Percentiles rank a stretch among this genome's conserved stretches.
Evolutionary conservation across 2,113 vertebrate species (phyloP).

Genomic region (Mesitornis unicolor): DNA sequence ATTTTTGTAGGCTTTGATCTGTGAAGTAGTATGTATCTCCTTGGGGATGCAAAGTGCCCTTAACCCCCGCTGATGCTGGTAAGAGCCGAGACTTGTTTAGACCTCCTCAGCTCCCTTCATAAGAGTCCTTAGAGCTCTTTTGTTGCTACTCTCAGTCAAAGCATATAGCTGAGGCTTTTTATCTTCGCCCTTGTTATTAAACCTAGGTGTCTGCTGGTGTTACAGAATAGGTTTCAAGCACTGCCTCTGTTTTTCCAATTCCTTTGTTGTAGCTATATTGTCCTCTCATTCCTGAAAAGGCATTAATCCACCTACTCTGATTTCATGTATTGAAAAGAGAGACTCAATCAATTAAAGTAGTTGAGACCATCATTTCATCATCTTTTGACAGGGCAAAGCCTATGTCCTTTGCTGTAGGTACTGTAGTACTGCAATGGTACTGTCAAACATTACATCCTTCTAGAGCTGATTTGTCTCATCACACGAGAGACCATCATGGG

Average conservation of each 20-base stretch:
- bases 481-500: not conserved
- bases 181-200: not conserved
- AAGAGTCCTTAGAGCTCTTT: not conserved
- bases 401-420: not conserved
- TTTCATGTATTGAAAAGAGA: constrained; percentile 44
- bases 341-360: constrained; percentile 35
- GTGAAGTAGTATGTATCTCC: not conserved
- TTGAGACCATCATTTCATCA: constrained; percentile 4
- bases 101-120: not conserved
- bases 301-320: constrained; percentile 33
- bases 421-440: not conserved
- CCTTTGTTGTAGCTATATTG: not conserved
- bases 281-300: not conserved
- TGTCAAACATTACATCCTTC: not conserved
- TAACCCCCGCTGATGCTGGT: not conserved
- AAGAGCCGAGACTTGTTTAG: not conserved
- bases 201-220: not conserved
- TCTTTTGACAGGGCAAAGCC: not conserved
- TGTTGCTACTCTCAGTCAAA: not conserved
- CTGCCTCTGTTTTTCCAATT: not conserved
- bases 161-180: not conserved
- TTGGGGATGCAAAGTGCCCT: not conserved
- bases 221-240: not conserved
- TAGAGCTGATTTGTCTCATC: not conserved
- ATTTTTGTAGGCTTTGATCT: not conserved